Conservation (phyloP, 2,113 vertebrate species). For the Actenoides lindsayi region DNA sequence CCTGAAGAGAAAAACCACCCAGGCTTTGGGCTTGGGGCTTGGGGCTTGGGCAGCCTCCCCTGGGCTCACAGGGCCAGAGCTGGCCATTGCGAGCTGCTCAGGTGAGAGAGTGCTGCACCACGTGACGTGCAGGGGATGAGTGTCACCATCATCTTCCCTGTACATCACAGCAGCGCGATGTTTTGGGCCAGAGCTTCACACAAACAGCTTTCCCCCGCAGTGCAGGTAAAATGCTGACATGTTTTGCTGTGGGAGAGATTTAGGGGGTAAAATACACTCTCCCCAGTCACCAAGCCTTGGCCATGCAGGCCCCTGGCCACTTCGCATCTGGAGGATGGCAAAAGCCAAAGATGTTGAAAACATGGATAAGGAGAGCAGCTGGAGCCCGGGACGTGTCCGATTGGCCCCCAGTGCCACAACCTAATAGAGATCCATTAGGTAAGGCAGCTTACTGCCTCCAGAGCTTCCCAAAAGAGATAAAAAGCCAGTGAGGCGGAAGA, state of each 20-base stretch:
- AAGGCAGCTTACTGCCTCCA: slow-evolving; percentile 26
- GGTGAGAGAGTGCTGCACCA: accelerated
- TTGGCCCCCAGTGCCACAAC: background rate
- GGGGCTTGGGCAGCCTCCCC: background rate
- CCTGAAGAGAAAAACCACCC: background rate
- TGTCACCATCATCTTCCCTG: accelerated
- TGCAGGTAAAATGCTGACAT: background rate
- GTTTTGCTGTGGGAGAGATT: background rate
- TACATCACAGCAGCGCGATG: accelerated
- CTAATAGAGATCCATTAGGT: slow-evolving; percentile 34
- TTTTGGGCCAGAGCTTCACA: background rate
- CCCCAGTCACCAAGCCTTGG: background rate
- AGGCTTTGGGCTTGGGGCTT: too few species aligned
- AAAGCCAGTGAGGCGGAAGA: slow-evolving; percentile 28
- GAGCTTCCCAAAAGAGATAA: slow-evolving; percentile 15
- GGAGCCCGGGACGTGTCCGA: background rate
- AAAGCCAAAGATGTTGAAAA: background rate
- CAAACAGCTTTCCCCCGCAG: background rate
- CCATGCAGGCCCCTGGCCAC: accelerated
- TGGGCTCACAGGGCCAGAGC: accelerated
- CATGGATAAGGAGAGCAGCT: background rate
- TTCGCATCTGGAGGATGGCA: slow-evolving; percentile 8
- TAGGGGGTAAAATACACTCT: background rate
- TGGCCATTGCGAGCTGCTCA: accelerated
- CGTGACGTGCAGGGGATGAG: accelerated